A percentile compares a stretch with the other conserved stretches of the same genome.
Conservation (phyloP, 2,797 vertebrate genomes). For the Myotis myotis region DNA sequence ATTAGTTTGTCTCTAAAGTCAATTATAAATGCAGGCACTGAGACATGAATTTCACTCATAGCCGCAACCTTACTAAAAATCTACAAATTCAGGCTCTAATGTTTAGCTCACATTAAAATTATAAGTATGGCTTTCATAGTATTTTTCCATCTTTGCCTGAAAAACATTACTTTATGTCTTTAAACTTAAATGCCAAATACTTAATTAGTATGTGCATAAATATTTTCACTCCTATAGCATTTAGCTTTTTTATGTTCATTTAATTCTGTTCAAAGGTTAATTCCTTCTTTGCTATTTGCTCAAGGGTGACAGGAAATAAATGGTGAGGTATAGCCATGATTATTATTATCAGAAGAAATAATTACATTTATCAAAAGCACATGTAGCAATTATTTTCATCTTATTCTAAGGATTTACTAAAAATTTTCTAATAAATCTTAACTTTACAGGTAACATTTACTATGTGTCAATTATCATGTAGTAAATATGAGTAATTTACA, state of each 20-base stretch:
- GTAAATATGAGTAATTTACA: conserved; percentile 74
- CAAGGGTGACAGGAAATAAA: conserved; percentile 76
- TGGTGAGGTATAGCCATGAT: conserved; percentile 79
- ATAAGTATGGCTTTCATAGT: neutral
- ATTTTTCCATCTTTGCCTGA: conserved; percentile 35
- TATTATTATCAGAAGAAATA: conserved; percentile 77
- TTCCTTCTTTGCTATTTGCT: conserved; percentile 78
- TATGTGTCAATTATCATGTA: conserved; percentile 1
- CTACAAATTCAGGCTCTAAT: neutral
- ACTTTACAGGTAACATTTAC: conserved; percentile 75
- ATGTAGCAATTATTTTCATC: conserved; percentile 73
- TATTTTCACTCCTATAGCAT: conserved; percentile 59
- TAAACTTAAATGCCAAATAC: conserved; percentile 68
- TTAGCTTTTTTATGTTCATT: conserved; percentile 64
- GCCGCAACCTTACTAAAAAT: neutral
- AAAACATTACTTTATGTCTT: conserved; percentile 41
- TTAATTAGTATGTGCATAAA: conserved; percentile 65
- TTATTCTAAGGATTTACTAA: conserved; percentile 43
- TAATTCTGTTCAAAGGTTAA: conserved; percentile 79
- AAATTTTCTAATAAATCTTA: conserved; percentile 76
- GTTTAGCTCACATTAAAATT: conserved; percentile 31
- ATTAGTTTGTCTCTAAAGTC: neutral
- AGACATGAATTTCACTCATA: neutral
- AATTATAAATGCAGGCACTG: neutral
- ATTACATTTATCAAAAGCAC: conserved; percentile 74